Conservation (phyloP, 2,113 vertebrate genomes). For the Crocuta crocuta region DNA sequence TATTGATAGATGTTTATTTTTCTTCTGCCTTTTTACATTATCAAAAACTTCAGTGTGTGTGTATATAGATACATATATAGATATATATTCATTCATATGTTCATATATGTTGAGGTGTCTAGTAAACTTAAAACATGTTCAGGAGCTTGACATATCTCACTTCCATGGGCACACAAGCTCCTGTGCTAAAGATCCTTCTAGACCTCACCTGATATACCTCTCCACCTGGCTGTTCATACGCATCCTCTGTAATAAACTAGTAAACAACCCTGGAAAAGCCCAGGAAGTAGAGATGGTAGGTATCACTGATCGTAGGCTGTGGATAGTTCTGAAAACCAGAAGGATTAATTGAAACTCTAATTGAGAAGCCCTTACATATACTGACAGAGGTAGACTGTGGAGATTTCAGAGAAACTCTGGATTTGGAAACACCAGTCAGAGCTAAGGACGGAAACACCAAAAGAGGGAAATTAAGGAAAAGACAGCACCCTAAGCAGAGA, state of each 20-base stretch:
- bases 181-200: background rate
- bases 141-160: background rate
- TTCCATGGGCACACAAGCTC: background rate
- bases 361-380: background rate
- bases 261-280: background rate
- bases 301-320: background rate
- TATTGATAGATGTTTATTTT: background rate
- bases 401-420: background rate
- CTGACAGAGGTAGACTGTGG: background rate
- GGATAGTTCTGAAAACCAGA: background rate
- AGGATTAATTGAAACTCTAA: background rate
- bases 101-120: background rate
- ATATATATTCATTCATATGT: background rate
- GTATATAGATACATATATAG: fast-evolving
- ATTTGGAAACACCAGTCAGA: background rate
- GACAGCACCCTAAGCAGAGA: background rate
- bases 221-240: background rate
- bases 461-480: background rate
- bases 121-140: background rate
- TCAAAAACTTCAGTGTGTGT: background rate
- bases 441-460: background rate
- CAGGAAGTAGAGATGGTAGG: background rate
- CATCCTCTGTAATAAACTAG: background rate
- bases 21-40: background rate
- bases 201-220: background rate